Percentiles rank a stretch among this genome's conserved stretches.
Evolutionary conservation across 2,797 vertebrate genomes (phyloP).

Genomic region (Takifugu ocellatus): DNA sequence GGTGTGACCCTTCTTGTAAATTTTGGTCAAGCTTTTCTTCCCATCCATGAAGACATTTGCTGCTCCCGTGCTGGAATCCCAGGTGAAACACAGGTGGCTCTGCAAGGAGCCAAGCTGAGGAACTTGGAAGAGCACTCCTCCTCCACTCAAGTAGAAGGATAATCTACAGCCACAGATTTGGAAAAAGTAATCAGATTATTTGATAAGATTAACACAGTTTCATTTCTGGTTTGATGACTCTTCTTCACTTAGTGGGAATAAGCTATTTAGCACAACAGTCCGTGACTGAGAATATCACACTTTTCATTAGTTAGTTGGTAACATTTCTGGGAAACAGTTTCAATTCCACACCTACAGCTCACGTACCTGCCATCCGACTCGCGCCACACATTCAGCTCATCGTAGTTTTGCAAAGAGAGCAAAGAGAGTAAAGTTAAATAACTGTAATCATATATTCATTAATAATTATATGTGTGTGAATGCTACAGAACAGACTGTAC

Average conservation of each 20-base stretch:
- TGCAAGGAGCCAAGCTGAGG: conserved; percentile 31
- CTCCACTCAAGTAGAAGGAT: conserved; percentile 28
- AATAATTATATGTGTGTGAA: neutral
- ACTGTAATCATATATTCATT: neutral
- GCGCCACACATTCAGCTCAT: conserved; percentile 56
- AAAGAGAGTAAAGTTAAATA: neutral
- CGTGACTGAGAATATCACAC: neutral
- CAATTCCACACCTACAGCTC: too few species aligned
- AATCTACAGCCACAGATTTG: conserved; percentile 15
- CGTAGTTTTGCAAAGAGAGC: accelerated
- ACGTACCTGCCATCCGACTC: conserved; percentile 40
- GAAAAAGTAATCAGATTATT: neutral
- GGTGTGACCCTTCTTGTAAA: conserved; percentile 37
- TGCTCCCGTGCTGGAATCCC: conserved; percentile 45
- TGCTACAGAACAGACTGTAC: too few species aligned
- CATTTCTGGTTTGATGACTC: neutral
- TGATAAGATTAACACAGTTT: neutral
- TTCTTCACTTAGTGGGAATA: neutral
- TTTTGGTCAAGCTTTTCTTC: conserved; percentile 43
- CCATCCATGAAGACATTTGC: conserved; percentile 32
- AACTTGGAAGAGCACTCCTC: conserved; percentile 2
- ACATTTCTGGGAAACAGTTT: neutral
- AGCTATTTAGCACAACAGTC: neutral
- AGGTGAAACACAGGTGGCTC: conserved; percentile 61
- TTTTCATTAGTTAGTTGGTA: too few species aligned